phyloP scores from a whole-genome alignment of 2,888 invertebrate genomes.

The Patella ulyssiponensis region DNA sequence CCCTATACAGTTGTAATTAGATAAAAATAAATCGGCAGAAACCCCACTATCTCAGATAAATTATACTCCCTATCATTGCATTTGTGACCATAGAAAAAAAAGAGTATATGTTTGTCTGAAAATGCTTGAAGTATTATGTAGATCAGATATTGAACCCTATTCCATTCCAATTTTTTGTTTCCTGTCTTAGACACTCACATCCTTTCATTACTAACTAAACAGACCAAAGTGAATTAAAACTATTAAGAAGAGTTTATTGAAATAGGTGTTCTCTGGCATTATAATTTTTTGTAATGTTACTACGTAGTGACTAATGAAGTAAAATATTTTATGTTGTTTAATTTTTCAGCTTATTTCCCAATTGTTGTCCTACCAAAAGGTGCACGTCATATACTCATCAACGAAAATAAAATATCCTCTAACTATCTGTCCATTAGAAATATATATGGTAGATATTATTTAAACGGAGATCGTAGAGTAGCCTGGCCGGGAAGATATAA shows the following conservation, averaged over 20 bases:
- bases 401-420: slow-evolving; percentile 85
- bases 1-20: too few species aligned
- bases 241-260: background rate
- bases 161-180: too few species aligned
- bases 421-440: slow-evolving; percentile 94
- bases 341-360: slow-evolving; percentile 57
- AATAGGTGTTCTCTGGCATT: background rate
- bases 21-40: too few species aligned
- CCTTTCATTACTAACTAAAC: too few species aligned
- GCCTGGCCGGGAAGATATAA: slow-evolving; percentile 87
- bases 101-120: too few species aligned
- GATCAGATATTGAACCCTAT: too few species aligned
- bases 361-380: slow-evolving; percentile 57
- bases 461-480: slow-evolving; percentile 96
- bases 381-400: slow-evolving; percentile 74
- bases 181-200: too few species aligned
- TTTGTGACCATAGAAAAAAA: too few species aligned
- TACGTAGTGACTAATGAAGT: too few species aligned
- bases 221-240: background rate
- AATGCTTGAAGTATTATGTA: too few species aligned
- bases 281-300: background rate
- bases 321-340: background rate
- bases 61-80: too few species aligned
- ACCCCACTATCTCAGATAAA: too few species aligned
- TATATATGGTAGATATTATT: slow-evolving; percentile 85